phyloP scores from a whole-genome alignment of 2,888 invertebrate species.

The Drosophila siamana region DNA sequence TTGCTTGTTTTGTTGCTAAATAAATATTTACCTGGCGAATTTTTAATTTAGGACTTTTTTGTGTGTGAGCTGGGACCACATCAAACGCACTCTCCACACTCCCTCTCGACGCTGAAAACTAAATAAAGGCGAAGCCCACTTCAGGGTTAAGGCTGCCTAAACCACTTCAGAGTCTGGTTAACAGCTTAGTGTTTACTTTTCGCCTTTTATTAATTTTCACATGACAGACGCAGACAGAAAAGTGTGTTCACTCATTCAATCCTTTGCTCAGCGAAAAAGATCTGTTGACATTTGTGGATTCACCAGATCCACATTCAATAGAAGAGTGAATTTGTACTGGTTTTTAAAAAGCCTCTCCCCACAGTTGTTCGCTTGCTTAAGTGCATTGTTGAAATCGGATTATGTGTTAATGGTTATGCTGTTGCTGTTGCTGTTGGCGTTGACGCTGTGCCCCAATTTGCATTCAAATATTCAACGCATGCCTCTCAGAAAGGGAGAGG shows the following conservation, averaged over 20 bases:
- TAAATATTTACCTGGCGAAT: conserved; percentile 47
- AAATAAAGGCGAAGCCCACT: conserved; percentile 8
- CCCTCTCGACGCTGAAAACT: neutral
- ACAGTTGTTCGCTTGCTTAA: conserved; percentile 2
- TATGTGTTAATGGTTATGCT: conserved; percentile 6
- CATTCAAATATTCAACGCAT: conserved; percentile 5
- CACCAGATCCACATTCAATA: neutral
- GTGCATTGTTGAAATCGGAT: conserved; percentile 23
- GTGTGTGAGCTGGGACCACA: conserved; percentile 19
- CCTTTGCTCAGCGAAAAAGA: conserved; percentile 15
- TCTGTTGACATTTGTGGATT: conserved; percentile 42
- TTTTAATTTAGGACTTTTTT: conserved; percentile 48
- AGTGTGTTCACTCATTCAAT: conserved; percentile 11
- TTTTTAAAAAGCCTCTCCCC: neutral
- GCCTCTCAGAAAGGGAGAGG: too few species aligned
- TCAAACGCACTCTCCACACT: conserved; percentile 22
- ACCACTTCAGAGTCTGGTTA: conserved; percentile 34
- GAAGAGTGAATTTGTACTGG: conserved; percentile 10
- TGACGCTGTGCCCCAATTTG: conserved; percentile 19
- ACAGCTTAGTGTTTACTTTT: conserved; percentile 48
- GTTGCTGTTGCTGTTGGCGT: neutral
- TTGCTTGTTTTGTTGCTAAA: conserved; percentile 26
- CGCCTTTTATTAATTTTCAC: conserved; percentile 60
- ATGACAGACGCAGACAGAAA: conserved; percentile 27
- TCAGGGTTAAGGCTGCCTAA: conserved; percentile 19